phyloP scores from a whole-genome alignment of 2,888 invertebrate genomes.

The Tupiocoris notatus region DNA sequence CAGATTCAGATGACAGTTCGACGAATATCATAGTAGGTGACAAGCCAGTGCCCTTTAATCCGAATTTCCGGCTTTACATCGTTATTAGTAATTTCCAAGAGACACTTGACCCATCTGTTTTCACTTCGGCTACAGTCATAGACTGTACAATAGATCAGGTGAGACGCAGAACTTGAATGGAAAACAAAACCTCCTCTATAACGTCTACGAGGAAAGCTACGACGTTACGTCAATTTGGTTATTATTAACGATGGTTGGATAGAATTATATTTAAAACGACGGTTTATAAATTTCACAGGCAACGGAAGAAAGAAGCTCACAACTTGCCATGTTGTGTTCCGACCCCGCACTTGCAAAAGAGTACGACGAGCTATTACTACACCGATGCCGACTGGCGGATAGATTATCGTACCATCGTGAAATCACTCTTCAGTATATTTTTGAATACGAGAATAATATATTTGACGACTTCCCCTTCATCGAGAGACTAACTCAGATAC shows the following conservation, averaged over 20 bases:
- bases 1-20: not conserved
- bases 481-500: not conserved
- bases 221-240: too few relatives aligned
- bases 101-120: conserved; percentile 79
- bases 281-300: too few relatives aligned
- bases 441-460: not conserved
- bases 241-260: not conserved
- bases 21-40: not conserved
- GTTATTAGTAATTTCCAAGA: conserved; percentile 90
- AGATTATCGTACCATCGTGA: not conserved
- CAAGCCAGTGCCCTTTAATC: conserved; percentile 74
- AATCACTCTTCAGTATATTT: not conserved
- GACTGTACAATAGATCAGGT: conserved; percentile 72
- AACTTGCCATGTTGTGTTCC: conserved; percentile 2
- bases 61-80: conserved; percentile 81
- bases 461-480: conserved; percentile 27
- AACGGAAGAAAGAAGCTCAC: conserved; percentile 11
- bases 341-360: not conserved
- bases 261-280: too few relatives aligned
- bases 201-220: too few relatives aligned
- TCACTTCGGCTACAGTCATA: conserved; percentile 83
- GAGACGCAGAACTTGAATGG: too few relatives aligned
- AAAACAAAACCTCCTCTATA: too few relatives aligned
- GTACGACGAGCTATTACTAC: not conserved
- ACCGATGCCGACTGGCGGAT: not conserved